Evolutionary conservation across 2,113 vertebrate genomes (phyloP), one percentile per base, ranked within the genome.

Genomic region (Acrocephalus kingi): DNA sequence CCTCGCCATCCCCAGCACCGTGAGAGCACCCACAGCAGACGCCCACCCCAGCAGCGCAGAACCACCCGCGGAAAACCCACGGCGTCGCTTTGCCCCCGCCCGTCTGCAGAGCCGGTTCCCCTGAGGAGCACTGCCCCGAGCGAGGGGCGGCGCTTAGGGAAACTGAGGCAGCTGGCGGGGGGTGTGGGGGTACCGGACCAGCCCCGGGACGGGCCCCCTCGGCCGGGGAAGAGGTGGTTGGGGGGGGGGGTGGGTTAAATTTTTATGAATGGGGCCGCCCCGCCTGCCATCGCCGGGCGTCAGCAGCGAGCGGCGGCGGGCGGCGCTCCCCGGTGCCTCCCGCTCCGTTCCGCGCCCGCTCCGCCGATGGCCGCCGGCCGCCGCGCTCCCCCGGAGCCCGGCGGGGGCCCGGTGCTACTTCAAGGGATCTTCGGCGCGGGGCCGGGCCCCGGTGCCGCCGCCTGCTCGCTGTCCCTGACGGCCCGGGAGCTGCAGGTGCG

Each of bases 251-350:
- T 15, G 48, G 52, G 55, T 59, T 54, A 39, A 52, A 30, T 69
- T 78, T 78, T 86, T 59, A 46, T 84, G 95, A 94, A 93, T 87
- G 88, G 84, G 80, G 43, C 62, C 39, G 59, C 66, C 51, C 69
- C 59, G 71, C 74, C 92, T 76, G 96, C 66, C 84, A 37, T 84
- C 91, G n/a, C 55, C 55, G 19, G 55, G 55, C 55, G 55, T 56
- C 55, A 56, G 55, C 55, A 56, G 55, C 55, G 55, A 56, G 55
- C 55, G 55, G 55, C 55, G 55, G 55, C 55, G 55, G 55, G 55
- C 55, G 55, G 55, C 55, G 51, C 51, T 54, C 51, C 51, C 51
- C 51, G 51, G 51, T 54, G 51, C 51, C 51, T 54, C 51, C 51
- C 52, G 49, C 49, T 51, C 49, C 49, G 49, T 25, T 51, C 49